Conservation (phyloP, 2,888 invertebrate genomes). For the Melanostoma mellinum region DNA sequence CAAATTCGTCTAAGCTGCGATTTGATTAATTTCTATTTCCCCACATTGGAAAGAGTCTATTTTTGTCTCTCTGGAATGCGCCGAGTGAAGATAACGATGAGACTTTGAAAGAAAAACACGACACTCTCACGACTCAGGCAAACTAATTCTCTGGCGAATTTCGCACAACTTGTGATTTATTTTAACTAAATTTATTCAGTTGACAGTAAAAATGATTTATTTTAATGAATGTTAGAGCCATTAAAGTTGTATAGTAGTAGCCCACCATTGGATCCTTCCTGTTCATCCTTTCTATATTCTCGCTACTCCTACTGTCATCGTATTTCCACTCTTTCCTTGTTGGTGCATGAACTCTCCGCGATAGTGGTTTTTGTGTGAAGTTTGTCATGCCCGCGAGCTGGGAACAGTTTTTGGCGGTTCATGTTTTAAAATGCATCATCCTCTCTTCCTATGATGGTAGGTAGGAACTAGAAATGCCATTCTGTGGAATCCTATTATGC, state of each 20-base stretch:
- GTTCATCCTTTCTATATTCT: conserved; percentile 32
- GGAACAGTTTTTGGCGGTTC: conserved; percentile 52
- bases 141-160: conserved; percentile 67
- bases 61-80: conserved; percentile 6
- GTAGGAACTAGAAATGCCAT: conserved; percentile 4
- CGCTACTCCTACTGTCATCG: conserved; percentile 29
- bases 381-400: conserved; percentile 39
- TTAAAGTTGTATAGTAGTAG: conserved; percentile 52
- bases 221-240: conserved; percentile 71
- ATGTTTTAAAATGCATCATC: conserved; percentile 60
- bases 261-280: not conserved
- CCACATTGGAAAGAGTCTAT: not conserved
- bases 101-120: conserved; percentile 17
- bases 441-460: not conserved
- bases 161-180: conserved; percentile 67
- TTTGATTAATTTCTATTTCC: not conserved
- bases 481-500: conserved; percentile 58
- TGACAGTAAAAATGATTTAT: conserved; percentile 73
- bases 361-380: conserved; percentile 42
- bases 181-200: conserved; percentile 66
- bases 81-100: conserved; percentile 23
- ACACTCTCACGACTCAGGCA: conserved; percentile 48
- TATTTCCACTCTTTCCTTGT: conserved; percentile 39
- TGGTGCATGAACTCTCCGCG: conserved; percentile 41
- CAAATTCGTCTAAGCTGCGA: not conserved